Base-by-base conservation (phyloP, 2,888 invertebrate species). In the Chrysolina americana region DNA sequence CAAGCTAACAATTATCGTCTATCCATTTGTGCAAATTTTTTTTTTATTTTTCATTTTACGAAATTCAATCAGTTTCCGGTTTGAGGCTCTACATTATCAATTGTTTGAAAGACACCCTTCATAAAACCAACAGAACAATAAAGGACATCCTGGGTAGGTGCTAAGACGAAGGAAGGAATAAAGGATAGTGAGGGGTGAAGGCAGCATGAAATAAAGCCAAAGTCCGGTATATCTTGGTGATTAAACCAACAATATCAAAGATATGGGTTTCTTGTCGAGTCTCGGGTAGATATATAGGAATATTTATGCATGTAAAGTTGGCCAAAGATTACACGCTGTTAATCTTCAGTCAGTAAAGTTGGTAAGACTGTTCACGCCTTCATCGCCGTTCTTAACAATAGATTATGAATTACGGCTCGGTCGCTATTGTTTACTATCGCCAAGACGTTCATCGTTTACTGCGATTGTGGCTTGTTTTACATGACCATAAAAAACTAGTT, bases 231-330 rank as follows among this genome's bases (percentile, higher is more conserved):
- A 82, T 82, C 80, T 75, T 76, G 80, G 83, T 83, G 84, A 85
- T 86, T 85, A 86, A 83, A 84, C 84, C 84, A 84, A 85, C 85
- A 85, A 85, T 85, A 86, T 85, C 85, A 85, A 85, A 86, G 86
- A 86, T 86, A 85, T 84, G 85, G 85, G 83, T 84, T 85, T 85
- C 85, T 85, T 85, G 85, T 82, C 80, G 80, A 77, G 78, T 77
- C 79, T 72, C 72, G 62, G 82, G 80, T 84, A 85, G 84, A 84
- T 85, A 81, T 79, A 85, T 84, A 82, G 83, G 86, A 84, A 87
- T 87, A 87, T 87, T 87, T 87, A 87, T 87, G 85, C 82, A 86
- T 86, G 86, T 86, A 86, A 86, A 87, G 85, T 86, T 86, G 85
- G 83, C 85, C 85, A 81, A 86, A 86, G 86, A 86, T 86, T 86